These are phyloP conservation scores for Porites lutea DNA, from an alignment of 64 coral and sea anemone species.

Conservation along the genomic window DNA sequence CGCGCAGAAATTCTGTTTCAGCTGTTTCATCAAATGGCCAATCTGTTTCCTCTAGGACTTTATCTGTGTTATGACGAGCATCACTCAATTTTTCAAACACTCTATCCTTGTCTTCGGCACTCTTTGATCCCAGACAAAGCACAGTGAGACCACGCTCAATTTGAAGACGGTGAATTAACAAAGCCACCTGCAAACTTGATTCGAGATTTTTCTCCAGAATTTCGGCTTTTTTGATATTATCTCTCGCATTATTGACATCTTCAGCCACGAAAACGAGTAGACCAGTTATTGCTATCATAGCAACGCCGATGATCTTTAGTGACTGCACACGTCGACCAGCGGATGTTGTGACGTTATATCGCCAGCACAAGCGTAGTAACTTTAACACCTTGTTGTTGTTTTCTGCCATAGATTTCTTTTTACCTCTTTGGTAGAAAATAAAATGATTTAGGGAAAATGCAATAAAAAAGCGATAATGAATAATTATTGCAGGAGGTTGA, in stretches of 20 bases:
- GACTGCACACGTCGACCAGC: conserved; percentile 40
- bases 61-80: neutral
- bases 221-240: neutral
- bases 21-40: conserved; percentile 7
- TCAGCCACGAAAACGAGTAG: conserved; percentile 43
- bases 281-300: conserved; percentile 28
- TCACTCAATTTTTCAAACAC: conserved; percentile 5
- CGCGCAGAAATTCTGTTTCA: neutral
- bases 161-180: conserved; percentile 74
- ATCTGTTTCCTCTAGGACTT: neutral
- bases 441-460: neutral
- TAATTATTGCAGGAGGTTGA: no score
- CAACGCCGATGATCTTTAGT: conserved; percentile 59
- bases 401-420: neutral
- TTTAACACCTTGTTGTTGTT: neutral
- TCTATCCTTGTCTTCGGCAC: conserved; percentile 7
- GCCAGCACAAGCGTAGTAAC: conserved; percentile 1
- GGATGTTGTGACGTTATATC: conserved; percentile 13
- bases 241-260: conserved; percentile 25
- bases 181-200: conserved; percentile 54
- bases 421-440: neutral
- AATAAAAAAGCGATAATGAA: no score
- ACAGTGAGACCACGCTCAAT: conserved; percentile 81
- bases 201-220: neutral
- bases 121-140: conserved; percentile 37